Evolutionary conservation across 1,140 invertebrate genomes (phyloP).

Genomic region (Leptinotarsa undecemlineata): DNA sequence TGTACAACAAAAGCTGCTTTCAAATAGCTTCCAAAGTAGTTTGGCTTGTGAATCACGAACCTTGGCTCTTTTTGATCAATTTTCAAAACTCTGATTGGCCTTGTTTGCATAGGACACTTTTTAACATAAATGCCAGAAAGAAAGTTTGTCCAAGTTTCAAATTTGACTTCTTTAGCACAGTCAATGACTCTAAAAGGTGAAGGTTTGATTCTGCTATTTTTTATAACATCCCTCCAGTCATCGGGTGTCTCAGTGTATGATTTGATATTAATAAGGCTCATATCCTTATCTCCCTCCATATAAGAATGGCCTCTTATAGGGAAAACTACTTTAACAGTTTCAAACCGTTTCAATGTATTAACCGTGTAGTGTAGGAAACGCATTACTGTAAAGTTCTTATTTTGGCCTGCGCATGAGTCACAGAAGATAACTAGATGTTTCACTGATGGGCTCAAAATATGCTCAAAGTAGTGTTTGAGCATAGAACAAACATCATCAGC

Average conservation of each 20-base stretch:
- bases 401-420: slow-evolving; percentile 5
- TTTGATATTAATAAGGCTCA: background rate
- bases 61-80: background rate
- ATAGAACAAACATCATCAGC: slow-evolving; percentile 25
- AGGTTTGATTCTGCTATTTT: slow-evolving; percentile 18
- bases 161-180: background rate
- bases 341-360: background rate
- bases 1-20: too few relatives aligned
- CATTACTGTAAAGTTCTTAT: background rate
- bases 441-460: background rate
- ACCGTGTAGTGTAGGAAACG: background rate
- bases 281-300: background rate
- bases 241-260: background rate
- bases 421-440: slow-evolving; percentile 27
- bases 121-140: background rate
- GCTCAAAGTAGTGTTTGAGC: slow-evolving; percentile 1
- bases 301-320: slow-evolving; percentile 7
- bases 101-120: background rate
- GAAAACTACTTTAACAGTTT: background rate
- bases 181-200: background rate
- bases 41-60: background rate
- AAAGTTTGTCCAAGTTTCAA: background rate
- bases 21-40: background rate
- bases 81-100: background rate
- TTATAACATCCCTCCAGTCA: background rate